Conservation (phyloP, 2,113 vertebrate genomes). For the Lagopus leucura region DNA sequence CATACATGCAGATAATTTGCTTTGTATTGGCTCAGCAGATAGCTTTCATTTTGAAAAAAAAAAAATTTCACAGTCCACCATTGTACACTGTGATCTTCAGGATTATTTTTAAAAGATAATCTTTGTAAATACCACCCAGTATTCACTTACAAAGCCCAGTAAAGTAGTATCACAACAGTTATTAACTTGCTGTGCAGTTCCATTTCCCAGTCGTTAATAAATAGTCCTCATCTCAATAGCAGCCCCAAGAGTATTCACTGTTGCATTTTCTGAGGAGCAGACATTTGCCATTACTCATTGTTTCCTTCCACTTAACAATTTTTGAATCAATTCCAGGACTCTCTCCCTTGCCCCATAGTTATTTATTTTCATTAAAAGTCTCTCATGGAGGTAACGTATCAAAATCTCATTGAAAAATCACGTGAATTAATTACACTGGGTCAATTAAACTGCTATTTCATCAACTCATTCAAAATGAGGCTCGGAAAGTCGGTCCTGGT, state of each 20-base stretch:
- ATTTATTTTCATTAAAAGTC: slow-evolving; percentile 12
- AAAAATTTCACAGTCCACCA: not conserved
- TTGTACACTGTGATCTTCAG: not conserved
- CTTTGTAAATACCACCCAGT: not conserved
- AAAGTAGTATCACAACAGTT: rapidly evolving
- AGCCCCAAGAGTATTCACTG: not conserved
- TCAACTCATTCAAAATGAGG: not conserved
- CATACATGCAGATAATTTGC: not conserved
- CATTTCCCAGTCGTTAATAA: not conserved
- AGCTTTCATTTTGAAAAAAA: not conserved
- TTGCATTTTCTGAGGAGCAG: not conserved
- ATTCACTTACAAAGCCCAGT: not conserved
- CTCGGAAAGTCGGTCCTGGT: not conserved
- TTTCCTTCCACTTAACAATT: slow-evolving; percentile 2
- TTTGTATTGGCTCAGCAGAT: not conserved
- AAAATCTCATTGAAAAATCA: not conserved
- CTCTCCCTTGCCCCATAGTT: not conserved
- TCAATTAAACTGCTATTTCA: not conserved
- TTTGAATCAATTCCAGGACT: not conserved
- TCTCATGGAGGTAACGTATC: not conserved
- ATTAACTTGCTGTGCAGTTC: not conserved
- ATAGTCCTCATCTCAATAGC: not conserved
- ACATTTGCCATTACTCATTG: not conserved
- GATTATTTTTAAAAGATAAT: not conserved
- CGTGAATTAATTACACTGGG: not conserved